Percentiles rank a stretch among this genome's conserved stretches.
These are phyloP conservation scores for Pogonocherus hispidulus DNA, from an alignment of 2,888 invertebrate species.

Conservation along the genomic window DNA sequence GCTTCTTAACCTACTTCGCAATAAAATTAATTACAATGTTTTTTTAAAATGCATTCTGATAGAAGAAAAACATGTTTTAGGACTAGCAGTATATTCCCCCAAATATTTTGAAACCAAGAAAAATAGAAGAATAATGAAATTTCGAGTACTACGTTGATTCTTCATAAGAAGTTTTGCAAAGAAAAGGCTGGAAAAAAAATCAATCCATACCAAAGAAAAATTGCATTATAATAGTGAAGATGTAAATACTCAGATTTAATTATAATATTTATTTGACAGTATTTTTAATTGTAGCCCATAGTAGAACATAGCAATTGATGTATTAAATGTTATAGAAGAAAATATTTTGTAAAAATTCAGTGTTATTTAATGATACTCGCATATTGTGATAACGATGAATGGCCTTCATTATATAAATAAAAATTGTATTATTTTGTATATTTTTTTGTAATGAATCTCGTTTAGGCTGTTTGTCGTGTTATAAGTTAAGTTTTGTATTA, in stretches of 20 bases:
- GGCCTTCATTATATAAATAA: constrained; percentile 45
- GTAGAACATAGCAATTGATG: constrained; percentile 41
- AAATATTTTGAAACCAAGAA: constrained; percentile 19
- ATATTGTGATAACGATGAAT: constrained; percentile 66
- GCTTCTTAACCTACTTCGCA: too few species aligned
- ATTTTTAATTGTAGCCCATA: constrained; percentile 36
- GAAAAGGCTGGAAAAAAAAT: constrained; percentile 41
- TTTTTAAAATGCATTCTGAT: background rate
- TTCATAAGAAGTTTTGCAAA: background rate
- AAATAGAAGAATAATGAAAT: constrained; percentile 28
- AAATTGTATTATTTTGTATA: constrained; percentile 45
- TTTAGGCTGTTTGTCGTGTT: constrained; percentile 55
- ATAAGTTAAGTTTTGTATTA: constrained; percentile 58
- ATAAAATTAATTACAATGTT: background rate
- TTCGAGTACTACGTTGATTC: constrained; percentile 25
- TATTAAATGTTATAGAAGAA: constrained; percentile 34
- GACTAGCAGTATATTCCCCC: constrained; percentile 17
- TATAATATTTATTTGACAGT: constrained; percentile 45
- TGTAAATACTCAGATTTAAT: constrained; percentile 56
- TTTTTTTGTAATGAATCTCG: constrained; percentile 50
- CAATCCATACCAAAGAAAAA: constrained; percentile 58
- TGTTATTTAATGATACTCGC: constrained; percentile 64
- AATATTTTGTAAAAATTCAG: constrained; percentile 43
- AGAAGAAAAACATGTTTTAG: constrained; percentile 16
- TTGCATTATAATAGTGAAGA: constrained; percentile 52